A percentile compares a stretch with the other conserved stretches of the same genome.
These are phyloP conservation scores for Sipha maydis DNA, from an alignment of 2,888 invertebrate species.

Conservation along the genomic window DNA sequence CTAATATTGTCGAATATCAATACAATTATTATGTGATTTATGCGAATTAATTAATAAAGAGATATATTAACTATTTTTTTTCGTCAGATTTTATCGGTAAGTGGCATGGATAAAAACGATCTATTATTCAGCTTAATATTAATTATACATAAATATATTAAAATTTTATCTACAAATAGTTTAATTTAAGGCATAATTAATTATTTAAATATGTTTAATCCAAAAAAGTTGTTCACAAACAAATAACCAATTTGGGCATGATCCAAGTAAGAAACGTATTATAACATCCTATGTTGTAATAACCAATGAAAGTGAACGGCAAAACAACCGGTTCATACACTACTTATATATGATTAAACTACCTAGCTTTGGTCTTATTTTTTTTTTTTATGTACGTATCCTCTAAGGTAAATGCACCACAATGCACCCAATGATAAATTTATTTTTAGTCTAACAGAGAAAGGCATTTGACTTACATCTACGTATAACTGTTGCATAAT, in stretches of 20 bases:
- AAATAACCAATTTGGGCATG: slow-evolving; percentile 44
- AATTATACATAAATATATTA: not conserved
- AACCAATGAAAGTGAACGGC: slow-evolving; percentile 55
- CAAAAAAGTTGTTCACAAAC: slow-evolving; percentile 26
- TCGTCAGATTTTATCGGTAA: no score
- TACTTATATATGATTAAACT: not conserved
- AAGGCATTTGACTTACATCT: not conserved
- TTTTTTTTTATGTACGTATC: not conserved
- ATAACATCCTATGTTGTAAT: slow-evolving; percentile 50
- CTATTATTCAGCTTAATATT: no score
- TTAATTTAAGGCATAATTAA: not conserved
- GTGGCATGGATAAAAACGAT: no score
- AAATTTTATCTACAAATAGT: not conserved
- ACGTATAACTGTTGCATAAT: slow-evolving; percentile 23
- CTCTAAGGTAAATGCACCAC: slow-evolving; percentile 13
- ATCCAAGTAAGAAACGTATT: slow-evolving; percentile 33
- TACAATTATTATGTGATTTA: no score
- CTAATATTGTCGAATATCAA: no score
- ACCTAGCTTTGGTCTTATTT: slow-evolving; percentile 1
- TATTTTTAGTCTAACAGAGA: slow-evolving; percentile 38
- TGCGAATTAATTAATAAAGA: no score
- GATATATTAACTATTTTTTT: no score
- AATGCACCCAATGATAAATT: not conserved
- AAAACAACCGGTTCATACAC: slow-evolving; percentile 53
- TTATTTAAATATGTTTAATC: not conserved